These are phyloP conservation scores for Myxocyprinus asiaticus DNA, from an alignment of 2,113 vertebrate species.

Conservation along the genomic window DNA sequence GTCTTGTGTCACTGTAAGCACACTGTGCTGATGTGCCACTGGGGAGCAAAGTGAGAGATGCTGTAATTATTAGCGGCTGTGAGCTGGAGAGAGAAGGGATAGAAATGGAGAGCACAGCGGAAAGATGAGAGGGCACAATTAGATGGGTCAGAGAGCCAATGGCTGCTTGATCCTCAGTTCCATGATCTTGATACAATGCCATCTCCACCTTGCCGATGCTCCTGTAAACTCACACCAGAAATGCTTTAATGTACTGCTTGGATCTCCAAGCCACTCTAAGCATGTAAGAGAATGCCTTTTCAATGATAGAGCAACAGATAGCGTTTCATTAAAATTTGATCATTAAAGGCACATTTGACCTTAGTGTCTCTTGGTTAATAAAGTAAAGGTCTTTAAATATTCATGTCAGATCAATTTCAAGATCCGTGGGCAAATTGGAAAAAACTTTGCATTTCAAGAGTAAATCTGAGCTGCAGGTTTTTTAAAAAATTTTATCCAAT, in stretches of 20 bases:
- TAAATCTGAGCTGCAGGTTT: not conserved
- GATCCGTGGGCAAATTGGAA: constrained; percentile 13
- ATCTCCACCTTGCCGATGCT: not conserved
- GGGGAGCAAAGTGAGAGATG: constrained; percentile 39
- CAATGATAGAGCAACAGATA: constrained; percentile 2
- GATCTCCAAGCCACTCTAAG: not conserved
- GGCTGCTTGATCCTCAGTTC: constrained; percentile 14
- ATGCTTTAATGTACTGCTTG: constrained; percentile 17
- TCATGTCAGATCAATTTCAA: constrained; percentile 39
- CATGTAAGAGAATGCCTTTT: constrained; percentile 21
- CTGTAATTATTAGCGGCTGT: constrained; percentile 49
- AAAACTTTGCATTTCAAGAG: not conserved
- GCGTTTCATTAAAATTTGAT: constrained; percentile 15
- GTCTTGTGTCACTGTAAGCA: constrained; percentile 12
- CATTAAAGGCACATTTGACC: constrained; percentile 30
- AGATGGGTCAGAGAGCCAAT: constrained; percentile 33
- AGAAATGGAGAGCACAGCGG: constrained; percentile 16
- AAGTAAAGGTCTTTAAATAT: constrained; percentile 43
- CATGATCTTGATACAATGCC: constrained; percentile 1
- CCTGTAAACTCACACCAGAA: constrained; percentile 36
- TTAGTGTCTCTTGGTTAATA: constrained; percentile 41
- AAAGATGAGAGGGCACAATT: constrained; percentile 50
- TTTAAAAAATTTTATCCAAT: not conserved
- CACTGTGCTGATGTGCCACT: constrained; percentile 31
- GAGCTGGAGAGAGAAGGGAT: not conserved